These are phyloP conservation scores for Neodiprion pinetum DNA, from an alignment of 1,140 invertebrate species.

Conservation along the genomic window DNA sequence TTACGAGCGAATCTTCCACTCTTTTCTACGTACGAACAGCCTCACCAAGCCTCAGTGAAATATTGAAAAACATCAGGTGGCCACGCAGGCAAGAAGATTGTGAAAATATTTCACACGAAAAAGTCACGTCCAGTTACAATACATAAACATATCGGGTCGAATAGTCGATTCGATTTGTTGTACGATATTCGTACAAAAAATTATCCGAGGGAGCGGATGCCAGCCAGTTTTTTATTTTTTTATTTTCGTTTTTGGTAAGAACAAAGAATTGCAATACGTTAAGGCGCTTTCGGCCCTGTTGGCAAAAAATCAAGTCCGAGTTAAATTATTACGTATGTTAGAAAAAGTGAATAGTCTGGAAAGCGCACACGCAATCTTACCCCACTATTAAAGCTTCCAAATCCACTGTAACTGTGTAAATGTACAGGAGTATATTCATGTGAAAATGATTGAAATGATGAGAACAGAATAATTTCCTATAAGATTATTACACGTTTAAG, in stretches of 20 bases:
- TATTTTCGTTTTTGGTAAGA: background rate
- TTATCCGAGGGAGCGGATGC: background rate
- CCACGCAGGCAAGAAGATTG: background rate
- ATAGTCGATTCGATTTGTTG: no score
- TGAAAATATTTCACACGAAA: background rate
- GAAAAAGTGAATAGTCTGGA: no score
- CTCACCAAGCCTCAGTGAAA: background rate
- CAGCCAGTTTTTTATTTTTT: background rate
- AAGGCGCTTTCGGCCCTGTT: background rate
- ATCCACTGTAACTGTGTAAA: no score
- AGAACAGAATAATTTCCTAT: no score
- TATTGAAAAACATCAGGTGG: conserved; percentile 1
- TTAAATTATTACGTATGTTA: background rate
- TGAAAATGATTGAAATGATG: no score
- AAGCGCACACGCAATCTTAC: no score
- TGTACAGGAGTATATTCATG: no score
- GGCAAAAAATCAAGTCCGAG: background rate
- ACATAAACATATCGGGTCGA: no score
- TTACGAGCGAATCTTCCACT: no score
- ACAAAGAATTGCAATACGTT: background rate
- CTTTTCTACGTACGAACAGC: background rate
- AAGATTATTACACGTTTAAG: no score
- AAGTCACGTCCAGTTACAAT: no score
- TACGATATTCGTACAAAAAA: background rate
- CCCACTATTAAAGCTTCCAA: no score